These are phyloP conservation scores for Lordiphosa mommai DNA, from an alignment of 1,140 invertebrate genomes.

Conservation along the genomic window DNA sequence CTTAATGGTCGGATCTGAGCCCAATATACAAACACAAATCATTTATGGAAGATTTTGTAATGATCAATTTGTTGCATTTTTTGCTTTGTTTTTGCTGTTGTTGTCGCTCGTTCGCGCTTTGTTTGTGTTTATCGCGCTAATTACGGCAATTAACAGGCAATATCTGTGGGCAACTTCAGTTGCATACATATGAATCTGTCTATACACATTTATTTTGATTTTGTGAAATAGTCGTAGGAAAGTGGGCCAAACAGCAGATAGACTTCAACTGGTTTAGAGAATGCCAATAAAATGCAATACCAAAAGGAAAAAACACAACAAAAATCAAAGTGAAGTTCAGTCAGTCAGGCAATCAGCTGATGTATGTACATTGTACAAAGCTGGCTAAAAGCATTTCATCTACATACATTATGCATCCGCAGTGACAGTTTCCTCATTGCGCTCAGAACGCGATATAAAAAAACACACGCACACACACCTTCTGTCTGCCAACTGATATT, in stretches of 20 bases:
- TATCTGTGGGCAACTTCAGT: constrained; percentile 37
- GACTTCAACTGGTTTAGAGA: too few species aligned
- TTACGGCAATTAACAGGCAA: constrained; percentile 57
- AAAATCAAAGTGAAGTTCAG: constrained; percentile 16
- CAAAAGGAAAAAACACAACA: too few species aligned
- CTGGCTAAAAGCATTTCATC: not conserved
- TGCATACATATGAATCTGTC: constrained; percentile 5
- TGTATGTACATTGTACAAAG: too few species aligned
- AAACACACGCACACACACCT: constrained; percentile 6
- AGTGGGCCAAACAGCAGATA: not conserved
- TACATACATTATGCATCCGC: constrained; percentile 5
- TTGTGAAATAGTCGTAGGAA: constrained; percentile 20
- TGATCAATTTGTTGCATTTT: constrained; percentile 55
- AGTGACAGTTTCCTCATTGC: constrained; percentile 10
- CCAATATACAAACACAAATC: constrained; percentile 2
- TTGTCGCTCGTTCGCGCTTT: constrained; percentile 21
- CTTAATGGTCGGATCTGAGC: not conserved
- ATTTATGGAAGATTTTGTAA: constrained; percentile 63
- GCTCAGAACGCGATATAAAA: not conserved
- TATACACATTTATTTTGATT: constrained; percentile 13
- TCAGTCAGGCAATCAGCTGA: constrained; percentile 8
- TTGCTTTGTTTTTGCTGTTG: constrained; percentile 12
- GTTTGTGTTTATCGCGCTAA: constrained; percentile 44
- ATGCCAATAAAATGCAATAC: too few species aligned
- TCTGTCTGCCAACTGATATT: constrained; percentile 16